These are phyloP conservation scores for Hepsetus odoe DNA, from an alignment of 2,113 vertebrate species.

Conservation along the genomic window DNA sequence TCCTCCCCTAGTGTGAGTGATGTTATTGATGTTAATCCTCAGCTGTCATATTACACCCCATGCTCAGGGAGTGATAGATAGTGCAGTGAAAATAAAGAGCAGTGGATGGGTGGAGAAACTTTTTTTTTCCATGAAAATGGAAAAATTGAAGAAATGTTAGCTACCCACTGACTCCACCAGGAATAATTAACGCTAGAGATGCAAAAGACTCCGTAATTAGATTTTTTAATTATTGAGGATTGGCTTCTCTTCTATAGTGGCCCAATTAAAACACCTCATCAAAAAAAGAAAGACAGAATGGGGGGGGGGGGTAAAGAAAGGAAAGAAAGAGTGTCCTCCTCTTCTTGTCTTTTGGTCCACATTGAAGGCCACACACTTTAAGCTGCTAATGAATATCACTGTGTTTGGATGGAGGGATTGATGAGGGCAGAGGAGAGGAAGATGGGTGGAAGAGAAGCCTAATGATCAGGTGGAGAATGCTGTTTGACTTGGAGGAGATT, in stretches of 20 bases:
- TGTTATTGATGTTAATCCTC: conserved; percentile 25
- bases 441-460: background rate
- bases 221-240: conserved; percentile 84
- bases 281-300: conserved; percentile 70
- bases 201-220: conserved; percentile 81
- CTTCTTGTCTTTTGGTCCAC: conserved; percentile 48
- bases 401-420: conserved; percentile 49
- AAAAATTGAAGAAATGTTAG: conserved; percentile 67
- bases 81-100: background rate
- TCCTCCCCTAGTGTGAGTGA: background rate
- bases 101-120: conserved; percentile 46
- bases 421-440: conserved; percentile 14
- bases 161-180: conserved; percentile 65
- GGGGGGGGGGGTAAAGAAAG: conserved; percentile 68
- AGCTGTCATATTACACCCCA: conserved; percentile 1
- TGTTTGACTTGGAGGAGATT: conserved; percentile 6
- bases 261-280: conserved; percentile 79
- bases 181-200: conserved; percentile 78
- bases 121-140: conserved; percentile 69
- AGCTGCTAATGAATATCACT: conserved; percentile 66
- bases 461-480: conserved; percentile 19
- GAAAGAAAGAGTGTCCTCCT: conserved; percentile 37
- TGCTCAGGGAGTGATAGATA: conserved; percentile 2
- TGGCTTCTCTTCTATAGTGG: conserved; percentile 75
- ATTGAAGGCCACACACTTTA: conserved; percentile 56